A percentile compares a stretch with the other conserved stretches of the same genome.
Conservation (phyloP, 2,113 vertebrate genomes). For the Sterna hirundo region DNA sequence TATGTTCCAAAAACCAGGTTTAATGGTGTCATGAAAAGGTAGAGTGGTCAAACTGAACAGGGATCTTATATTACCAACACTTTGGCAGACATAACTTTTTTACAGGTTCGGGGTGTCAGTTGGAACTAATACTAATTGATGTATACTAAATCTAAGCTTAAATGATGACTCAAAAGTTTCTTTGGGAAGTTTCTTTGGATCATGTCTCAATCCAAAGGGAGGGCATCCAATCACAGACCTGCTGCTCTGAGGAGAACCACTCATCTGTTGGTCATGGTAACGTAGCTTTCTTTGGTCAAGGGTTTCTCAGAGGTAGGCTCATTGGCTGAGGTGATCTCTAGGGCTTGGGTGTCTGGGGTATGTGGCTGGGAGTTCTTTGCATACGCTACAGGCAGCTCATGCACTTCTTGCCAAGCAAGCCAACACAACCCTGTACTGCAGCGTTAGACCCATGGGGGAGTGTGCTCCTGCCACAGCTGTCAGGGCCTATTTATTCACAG, state of each 20-base stretch:
- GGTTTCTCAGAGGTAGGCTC: neutral
- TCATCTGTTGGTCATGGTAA: neutral
- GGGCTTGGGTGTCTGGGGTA: neutral
- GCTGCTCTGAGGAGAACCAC: neutral
- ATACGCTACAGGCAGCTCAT: neutral
- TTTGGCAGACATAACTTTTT: neutral
- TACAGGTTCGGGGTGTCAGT: neutral
- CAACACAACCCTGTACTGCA: neutral
- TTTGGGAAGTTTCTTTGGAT: neutral
- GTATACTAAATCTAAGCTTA: neutral
- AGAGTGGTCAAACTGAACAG: neutral
- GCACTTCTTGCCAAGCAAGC: neutral
- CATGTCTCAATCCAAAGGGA: neutral
- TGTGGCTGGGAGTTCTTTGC: neutral
- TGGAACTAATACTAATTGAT: neutral
- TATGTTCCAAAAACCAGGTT: neutral
- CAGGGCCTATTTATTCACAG: neutral
- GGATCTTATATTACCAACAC: neutral
- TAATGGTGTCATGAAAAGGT: neutral
- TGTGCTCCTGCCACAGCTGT: neutral
- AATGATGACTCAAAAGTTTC: neutral
- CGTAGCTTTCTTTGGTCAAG: neutral
- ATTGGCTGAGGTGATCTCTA: neutral
- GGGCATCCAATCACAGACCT: neutral
- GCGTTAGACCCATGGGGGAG: neutral